phyloP scores from a whole-genome alignment of 2,888 invertebrate species.

The Conistra vaccinii region DNA sequence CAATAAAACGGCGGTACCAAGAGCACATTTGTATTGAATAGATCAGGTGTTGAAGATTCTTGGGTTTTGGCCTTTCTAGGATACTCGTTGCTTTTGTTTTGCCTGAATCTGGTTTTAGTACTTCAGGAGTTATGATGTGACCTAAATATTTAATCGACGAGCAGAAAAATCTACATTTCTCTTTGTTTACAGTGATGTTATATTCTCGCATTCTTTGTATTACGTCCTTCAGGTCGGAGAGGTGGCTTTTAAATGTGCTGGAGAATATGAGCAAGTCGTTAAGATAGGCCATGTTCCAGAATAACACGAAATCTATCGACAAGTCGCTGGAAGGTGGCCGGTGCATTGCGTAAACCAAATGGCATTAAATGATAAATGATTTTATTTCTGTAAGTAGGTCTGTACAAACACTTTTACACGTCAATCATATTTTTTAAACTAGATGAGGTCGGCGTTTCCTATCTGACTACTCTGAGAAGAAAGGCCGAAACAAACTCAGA shows the following conservation, averaged over 20 bases:
- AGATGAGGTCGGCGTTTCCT: too few species aligned
- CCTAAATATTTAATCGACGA: constrained; percentile 53
- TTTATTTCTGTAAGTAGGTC: too few species aligned
- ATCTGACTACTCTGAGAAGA: too few species aligned
- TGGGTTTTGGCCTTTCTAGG: constrained; percentile 30
- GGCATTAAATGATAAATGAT: too few species aligned
- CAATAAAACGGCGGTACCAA: constrained; percentile 50
- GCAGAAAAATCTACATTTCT: constrained; percentile 37
- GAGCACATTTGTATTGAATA: too few species aligned
- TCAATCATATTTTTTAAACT: too few species aligned
- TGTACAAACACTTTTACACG: too few species aligned
- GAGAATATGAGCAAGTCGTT: constrained; percentile 25
- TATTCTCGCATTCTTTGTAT: constrained; percentile 17
- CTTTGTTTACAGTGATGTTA: constrained; percentile 18
- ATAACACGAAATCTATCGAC: constrained; percentile 40
- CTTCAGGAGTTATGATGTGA: constrained; percentile 49
- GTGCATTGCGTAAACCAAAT: constrained; percentile 71
- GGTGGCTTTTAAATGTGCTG: not conserved
- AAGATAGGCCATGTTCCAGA: constrained; percentile 10
- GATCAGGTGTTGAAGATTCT: constrained; percentile 33
- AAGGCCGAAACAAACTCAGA: too few species aligned
- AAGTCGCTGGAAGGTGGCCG: constrained; percentile 68
- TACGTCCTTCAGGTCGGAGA: constrained; percentile 10
- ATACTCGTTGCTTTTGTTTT: constrained; percentile 62
- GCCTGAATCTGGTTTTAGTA: constrained; percentile 47